Percentiles rank a stretch among this genome's conserved stretches.
Evolutionary conservation across 2,797 vertebrate genomes (phyloP).

Genomic region (Enteromius treurensis): DNA sequence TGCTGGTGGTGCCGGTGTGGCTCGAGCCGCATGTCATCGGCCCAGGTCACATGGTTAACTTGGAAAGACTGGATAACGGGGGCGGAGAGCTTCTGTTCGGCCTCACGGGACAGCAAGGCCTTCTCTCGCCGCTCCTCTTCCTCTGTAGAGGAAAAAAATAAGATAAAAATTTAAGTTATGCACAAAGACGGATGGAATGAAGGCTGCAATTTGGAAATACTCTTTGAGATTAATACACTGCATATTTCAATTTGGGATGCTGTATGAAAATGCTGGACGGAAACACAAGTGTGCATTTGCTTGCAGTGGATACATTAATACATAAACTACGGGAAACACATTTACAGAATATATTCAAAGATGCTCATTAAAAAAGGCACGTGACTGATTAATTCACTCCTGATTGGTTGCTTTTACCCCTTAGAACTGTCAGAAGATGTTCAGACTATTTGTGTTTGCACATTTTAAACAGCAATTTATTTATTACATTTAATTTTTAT

Average conservation of each 20-base stretch:
- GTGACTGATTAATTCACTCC: neutral
- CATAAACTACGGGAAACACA: neutral
- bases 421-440: neutral
- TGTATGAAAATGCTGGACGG: neutral
- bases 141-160: slow-evolving; percentile 60
- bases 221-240: neutral
- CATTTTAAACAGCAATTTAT: neutral
- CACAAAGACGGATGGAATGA: neutral
- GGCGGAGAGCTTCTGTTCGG: slow-evolving; percentile 74
- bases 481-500: neutral
- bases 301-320: neutral
- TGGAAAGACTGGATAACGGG: slow-evolving; percentile 68
- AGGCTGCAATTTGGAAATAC: neutral
- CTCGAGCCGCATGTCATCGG: slow-evolving; percentile 62
- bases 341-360: neutral
- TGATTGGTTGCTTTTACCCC: neutral
- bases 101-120: slow-evolving; percentile 80
- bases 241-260: neutral
- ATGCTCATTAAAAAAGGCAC: neutral
- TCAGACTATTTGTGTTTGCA: neutral
- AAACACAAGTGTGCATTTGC: neutral
- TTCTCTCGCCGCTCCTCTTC: slow-evolving; percentile 78
- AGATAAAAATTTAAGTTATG: neutral
- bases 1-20: slow-evolving; percentile 67
- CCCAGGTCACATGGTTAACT: slow-evolving; percentile 74